These are phyloP conservation scores for Trichogramma evanescens DNA, from an alignment of 2,888 invertebrate species.

Conservation along the genomic window DNA sequence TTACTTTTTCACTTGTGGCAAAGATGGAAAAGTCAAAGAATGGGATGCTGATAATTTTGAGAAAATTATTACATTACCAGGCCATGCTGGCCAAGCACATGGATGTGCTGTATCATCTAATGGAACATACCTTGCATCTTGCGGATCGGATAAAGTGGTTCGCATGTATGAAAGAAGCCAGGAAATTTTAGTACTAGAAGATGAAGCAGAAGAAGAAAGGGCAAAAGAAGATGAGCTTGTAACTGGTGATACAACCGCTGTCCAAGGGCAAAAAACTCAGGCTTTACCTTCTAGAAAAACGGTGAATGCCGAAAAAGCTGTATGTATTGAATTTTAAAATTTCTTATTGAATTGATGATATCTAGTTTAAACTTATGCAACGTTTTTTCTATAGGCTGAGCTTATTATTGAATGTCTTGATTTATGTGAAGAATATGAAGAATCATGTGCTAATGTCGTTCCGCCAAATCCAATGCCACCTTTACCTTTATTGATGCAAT, in stretches of 20 bases:
- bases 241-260: conserved; percentile 64
- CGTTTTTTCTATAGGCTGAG: conserved; percentile 60
- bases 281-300: conserved; percentile 83
- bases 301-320: conserved; percentile 77
- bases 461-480: conserved; percentile 50
- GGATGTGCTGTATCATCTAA: conserved; percentile 70
- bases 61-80: conserved; percentile 80
- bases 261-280: conserved; percentile 67
- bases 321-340: conserved; percentile 48
- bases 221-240: conserved; percentile 67
- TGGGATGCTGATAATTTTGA: conserved; percentile 94
- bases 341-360: neutral
- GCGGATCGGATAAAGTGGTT: conserved; percentile 82
- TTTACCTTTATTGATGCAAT: conserved; percentile 75
- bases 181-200: conserved; percentile 87
- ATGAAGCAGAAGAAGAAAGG: conserved; percentile 79
- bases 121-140: conserved; percentile 69
- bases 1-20: conserved; percentile 86
- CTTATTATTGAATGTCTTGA: conserved; percentile 85
- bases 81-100: conserved; percentile 77
- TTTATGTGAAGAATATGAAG: conserved; percentile 59
- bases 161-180: conserved; percentile 79
- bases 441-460: conserved; percentile 54
- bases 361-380: neutral
- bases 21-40: conserved; percentile 89